Percentiles rank a stretch among this genome's conserved stretches.
Evolutionary conservation across 1,140 invertebrate genomes (phyloP).

Genomic region (Papilio polytes): DNA sequence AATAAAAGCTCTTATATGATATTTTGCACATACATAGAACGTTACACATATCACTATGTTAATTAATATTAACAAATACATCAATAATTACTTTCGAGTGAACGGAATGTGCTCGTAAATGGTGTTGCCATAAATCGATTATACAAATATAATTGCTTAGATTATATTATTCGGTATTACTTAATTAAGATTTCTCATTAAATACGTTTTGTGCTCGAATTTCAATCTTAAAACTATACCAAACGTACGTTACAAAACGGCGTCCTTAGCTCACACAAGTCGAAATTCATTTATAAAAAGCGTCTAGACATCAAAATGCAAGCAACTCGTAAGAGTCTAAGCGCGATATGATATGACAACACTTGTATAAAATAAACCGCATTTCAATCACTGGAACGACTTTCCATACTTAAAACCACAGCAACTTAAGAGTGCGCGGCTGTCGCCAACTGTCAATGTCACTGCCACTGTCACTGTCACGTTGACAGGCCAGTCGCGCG

Average conservation of each 20-base stretch:
- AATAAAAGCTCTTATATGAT: constrained; percentile 50
- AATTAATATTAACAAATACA: constrained; percentile 55
- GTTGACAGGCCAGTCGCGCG: constrained; percentile 6
- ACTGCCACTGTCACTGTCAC: constrained; percentile 18
- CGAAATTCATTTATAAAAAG: constrained; percentile 50
- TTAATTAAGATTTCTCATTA: constrained; percentile 64
- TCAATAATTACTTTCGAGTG: constrained; percentile 64
- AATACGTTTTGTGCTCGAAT: constrained; percentile 76
- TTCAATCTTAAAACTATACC: constrained; percentile 64
- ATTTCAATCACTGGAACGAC: constrained; percentile 43
- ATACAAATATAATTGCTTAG: constrained; percentile 63
- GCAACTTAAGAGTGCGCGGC: constrained; percentile 42
- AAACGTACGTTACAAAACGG: constrained; percentile 52
- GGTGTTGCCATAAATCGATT: constrained; percentile 61
- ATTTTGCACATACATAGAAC: constrained; percentile 47
- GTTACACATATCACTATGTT: constrained; percentile 50
- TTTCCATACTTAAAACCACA: constrained; percentile 62
- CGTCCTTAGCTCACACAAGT: constrained; percentile 28
- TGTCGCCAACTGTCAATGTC: background rate
- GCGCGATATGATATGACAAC: constrained; percentile 74
- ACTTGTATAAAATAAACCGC: constrained; percentile 63
- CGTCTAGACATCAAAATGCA: constrained; percentile 63
- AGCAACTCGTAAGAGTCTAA: constrained; percentile 62
- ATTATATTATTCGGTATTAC: constrained; percentile 63
- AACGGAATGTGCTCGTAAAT: constrained; percentile 78